Evolutionary conservation across 2,113 vertebrate genomes (phyloP).

Genomic region (Phrynosoma platyrhinos): DNA sequence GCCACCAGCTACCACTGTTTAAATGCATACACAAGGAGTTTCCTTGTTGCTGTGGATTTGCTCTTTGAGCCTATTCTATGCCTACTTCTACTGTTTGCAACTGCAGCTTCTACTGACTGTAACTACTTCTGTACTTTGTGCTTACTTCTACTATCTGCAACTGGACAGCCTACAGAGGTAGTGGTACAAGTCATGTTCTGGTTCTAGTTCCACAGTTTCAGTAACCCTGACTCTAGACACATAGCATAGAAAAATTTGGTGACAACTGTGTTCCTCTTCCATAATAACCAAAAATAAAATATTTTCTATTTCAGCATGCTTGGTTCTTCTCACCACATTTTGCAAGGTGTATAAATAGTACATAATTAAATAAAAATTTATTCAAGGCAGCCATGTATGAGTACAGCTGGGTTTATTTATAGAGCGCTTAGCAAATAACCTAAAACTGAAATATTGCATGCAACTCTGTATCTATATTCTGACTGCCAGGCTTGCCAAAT

Average conservation of each 20-base stretch:
- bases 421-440: conserved; percentile 47
- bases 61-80: neutral
- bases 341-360: conserved; percentile 50
- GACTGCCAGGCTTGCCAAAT: conserved; percentile 50
- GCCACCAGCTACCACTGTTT: too few relatives aligned
- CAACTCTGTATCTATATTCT: conserved; percentile 47
- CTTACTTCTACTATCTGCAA: too few relatives aligned
- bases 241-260: neutral
- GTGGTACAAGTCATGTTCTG: neutral
- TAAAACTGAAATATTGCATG: conserved; percentile 50
- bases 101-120: too few relatives aligned
- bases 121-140: too few relatives aligned
- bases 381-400: conserved; percentile 41
- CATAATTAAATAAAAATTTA: conserved; percentile 53
- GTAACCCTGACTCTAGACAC: neutral
- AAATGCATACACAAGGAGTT: neutral
- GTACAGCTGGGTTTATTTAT: conserved; percentile 63
- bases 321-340: conserved; percentile 46
- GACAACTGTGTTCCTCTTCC: neutral
- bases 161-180: too few relatives aligned
- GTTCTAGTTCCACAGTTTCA: neutral
- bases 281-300: neutral
- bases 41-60: neutral
- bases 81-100: too few relatives aligned
- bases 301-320: neutral